Conservation (phyloP, 2,888 invertebrate species). For the Eristalis intricaria region DNA sequence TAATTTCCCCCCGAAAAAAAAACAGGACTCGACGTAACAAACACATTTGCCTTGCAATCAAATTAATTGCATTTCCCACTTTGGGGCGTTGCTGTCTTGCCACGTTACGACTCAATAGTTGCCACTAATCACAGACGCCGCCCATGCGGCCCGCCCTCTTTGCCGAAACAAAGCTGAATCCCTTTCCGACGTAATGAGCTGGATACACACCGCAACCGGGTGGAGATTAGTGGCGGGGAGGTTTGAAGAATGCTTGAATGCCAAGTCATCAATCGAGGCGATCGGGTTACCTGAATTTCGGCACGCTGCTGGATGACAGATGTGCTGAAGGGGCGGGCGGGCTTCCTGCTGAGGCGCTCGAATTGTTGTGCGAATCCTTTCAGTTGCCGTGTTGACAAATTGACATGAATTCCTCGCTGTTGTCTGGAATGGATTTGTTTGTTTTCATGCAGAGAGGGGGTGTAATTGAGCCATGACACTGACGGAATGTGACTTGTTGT, state of each 20-base stretch:
- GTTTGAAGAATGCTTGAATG: neutral
- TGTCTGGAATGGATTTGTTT: neutral
- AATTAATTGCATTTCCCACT: neutral
- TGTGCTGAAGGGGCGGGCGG: neutral
- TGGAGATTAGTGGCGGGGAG: neutral
- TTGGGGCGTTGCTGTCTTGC: neutral
- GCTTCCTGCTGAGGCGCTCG: neutral
- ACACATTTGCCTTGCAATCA: neutral
- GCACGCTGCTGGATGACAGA: neutral
- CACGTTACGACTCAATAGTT: too few relatives aligned
- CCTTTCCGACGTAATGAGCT: slow-evolving; percentile 12
- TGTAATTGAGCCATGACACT: neutral
- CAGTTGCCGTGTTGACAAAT: neutral
- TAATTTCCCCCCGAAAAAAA: neutral
- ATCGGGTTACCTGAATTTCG: slow-evolving; percentile 20
- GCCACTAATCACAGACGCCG: neutral
- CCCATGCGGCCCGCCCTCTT: neutral
- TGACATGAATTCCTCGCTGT: neutral
- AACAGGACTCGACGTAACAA: neutral
- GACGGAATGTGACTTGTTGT: neutral
- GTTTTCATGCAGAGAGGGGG: neutral
- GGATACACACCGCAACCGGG: neutral
- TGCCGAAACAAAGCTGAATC: slow-evolving; percentile 39
- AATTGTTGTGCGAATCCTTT: neutral
- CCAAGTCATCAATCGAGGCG: slow-evolving; percentile 40